Base-by-base conservation (phyloP, 2,888 invertebrate genomes). In the Saturnia pavonia region DNA sequence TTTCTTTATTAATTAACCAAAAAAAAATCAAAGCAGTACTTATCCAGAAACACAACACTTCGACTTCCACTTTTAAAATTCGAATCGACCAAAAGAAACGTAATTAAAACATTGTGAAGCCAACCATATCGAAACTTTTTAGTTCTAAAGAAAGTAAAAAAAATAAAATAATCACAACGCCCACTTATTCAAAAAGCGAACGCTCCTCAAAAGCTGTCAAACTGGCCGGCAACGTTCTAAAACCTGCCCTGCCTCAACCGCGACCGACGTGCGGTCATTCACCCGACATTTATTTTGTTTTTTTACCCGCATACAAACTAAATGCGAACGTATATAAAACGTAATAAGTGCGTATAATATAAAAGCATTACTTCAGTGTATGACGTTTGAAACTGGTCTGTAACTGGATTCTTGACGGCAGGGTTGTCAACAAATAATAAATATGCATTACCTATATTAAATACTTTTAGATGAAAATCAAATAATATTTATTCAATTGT, bases 131-230 rank as follows among this genome's bases (percentile, higher is more conserved):
- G 67, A 69, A 72, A 70, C 51, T 70, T n/a, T n/a, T n/a, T n/a
- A n/a, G n/a, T n/a, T n/a, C n/a, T 25, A 60, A 60, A 60, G 57
- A 60, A 60, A 60, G 27, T 71, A 69, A 54, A 43, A 54, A 80
- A 82, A 83, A 77, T n/a, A n/a, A n/a, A n/a, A n/a, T n/a, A 75
- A 79, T 72, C 75, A 77, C 80, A 78, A 83, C 86, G 84, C 85
- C 87, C 85, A 89, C 91, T n/a, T 90, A 88, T 90, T 91, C 90
- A 91, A 91, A 93, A 92, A 88, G 88, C 84, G 91, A 91, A 89
- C 88, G 88, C 87, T 81, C 86, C 90, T 92, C 90, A 91, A 91
- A 91, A 91, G 91, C 92, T 91, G 93, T 92, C 92, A 91, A 91
- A 91, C 93, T 88, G 89, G 89, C 87, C 87, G 87, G 78, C 78